Percentiles rank a stretch among this genome's conserved stretches.
phyloP scores from a whole-genome alignment of 2,888 invertebrate genomes.

The Eristalinus sepulchralis region DNA sequence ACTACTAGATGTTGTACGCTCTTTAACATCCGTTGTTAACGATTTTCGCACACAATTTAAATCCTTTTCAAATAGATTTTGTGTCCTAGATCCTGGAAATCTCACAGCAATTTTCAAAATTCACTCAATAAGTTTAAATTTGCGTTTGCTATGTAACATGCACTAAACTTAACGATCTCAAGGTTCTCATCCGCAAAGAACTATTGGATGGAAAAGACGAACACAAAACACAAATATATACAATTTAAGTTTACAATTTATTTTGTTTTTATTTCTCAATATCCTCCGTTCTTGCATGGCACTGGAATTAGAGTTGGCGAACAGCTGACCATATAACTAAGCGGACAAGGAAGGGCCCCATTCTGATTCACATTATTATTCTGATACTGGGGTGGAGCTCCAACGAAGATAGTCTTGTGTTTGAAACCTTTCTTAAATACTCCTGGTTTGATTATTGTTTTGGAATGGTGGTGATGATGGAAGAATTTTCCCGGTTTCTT shows the following conservation, averaged over 20 bases:
- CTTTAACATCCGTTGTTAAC: too few species aligned
- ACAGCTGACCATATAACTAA: conserved; percentile 76
- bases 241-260: not conserved
- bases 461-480: conserved; percentile 2
- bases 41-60: too few species aligned
- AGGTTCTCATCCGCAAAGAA: too few species aligned
- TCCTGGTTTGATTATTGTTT: not conserved
- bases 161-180: too few species aligned
- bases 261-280: conserved; percentile 4
- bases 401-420: conserved; percentile 34
- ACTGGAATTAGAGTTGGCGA: conserved; percentile 76
- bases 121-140: too few species aligned
- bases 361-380: not conserved
- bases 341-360: conserved; percentile 42
- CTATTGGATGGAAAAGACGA: too few species aligned
- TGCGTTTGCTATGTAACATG: too few species aligned
- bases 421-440: conserved; percentile 18
- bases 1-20: too few species aligned
- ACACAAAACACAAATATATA: not conserved
- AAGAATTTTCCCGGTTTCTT: conserved; percentile 16
- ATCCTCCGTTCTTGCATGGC: conserved; percentile 73
- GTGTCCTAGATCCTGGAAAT: too few species aligned
- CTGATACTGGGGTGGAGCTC: conserved; percentile 18
- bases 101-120: too few species aligned
- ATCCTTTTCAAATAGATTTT: too few species aligned